Percentiles rank a stretch among this genome's conserved stretches.
phyloP scores from a whole-genome alignment of 2,888 invertebrate genomes.

The Parapristionchus giblindavisi region DNA sequence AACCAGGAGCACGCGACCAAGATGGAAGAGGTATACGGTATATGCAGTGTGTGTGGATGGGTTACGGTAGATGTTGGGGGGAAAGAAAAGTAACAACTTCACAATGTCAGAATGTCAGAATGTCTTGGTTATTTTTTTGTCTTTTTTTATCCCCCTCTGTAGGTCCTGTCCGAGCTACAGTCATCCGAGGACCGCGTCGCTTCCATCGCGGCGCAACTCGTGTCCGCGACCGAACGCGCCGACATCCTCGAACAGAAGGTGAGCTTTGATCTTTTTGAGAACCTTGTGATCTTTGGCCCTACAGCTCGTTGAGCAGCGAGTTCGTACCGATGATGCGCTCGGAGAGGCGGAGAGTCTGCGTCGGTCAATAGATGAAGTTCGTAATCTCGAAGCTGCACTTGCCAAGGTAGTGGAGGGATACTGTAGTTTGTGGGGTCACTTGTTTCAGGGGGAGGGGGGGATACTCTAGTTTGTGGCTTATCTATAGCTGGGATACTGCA shows the following conservation, averaged over 20 bases:
- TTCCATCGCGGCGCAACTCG: neutral
- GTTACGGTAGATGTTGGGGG: neutral
- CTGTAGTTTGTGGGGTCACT: too few species aligned
- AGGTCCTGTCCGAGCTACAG: slow-evolving; percentile 16
- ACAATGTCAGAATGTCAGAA: neutral
- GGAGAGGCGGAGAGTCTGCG: slow-evolving; percentile 22
- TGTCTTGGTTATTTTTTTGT: neutral
- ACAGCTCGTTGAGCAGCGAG: slow-evolving; percentile 11
- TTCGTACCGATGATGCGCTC: neutral
- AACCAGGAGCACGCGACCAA: too few species aligned
- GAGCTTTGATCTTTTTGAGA: neutral
- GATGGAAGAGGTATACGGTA: too few species aligned
- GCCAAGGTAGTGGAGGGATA: too few species aligned
- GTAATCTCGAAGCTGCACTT: slow-evolving; percentile 26
- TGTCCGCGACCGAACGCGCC: neutral
- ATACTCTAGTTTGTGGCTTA: too few species aligned
- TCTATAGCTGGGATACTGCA: too few species aligned
- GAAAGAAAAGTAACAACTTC: neutral
- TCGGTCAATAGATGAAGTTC: slow-evolving; percentile 2
- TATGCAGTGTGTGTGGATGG: too few species aligned
- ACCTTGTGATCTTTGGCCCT: neutral
- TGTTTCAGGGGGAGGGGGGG: too few species aligned
- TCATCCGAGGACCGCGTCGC: slow-evolving; percentile 18
- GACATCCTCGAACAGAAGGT: slow-evolving; percentile 10
- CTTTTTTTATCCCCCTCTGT: neutral